These are phyloP conservation scores for Ernsta delagoae DNA, from an alignment of 2,888 invertebrate genomes.

Conservation along the genomic window DNA sequence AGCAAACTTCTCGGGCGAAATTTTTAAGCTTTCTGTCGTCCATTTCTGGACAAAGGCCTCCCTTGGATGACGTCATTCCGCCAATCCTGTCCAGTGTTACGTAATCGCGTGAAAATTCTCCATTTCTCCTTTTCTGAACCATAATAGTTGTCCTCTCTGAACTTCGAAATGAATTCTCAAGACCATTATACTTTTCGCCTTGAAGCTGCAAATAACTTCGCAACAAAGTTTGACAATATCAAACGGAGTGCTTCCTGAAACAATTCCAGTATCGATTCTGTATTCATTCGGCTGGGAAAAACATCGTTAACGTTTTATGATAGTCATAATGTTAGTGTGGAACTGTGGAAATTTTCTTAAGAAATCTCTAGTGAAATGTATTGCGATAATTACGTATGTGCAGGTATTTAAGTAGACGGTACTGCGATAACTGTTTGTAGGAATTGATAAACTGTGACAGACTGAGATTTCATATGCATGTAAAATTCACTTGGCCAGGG, in stretches of 20 bases:
- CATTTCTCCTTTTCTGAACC: too few relatives aligned
- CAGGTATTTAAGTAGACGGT: too few relatives aligned
- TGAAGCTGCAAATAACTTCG: neutral
- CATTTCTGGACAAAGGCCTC: too few relatives aligned
- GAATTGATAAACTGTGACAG: too few relatives aligned
- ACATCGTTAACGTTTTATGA: slow-evolving; percentile 11
- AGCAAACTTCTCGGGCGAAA: too few relatives aligned
- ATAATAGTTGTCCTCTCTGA: neutral
- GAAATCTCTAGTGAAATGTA: neutral
- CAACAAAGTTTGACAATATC: slow-evolving; percentile 1
- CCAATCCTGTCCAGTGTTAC: too few relatives aligned
- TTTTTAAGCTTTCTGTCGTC: too few relatives aligned
- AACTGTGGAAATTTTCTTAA: neutral
- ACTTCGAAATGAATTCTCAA: slow-evolving; percentile 1
- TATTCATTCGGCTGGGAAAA: neutral
- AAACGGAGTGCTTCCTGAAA: slow-evolving; percentile 3
- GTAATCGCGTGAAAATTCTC: too few relatives aligned
- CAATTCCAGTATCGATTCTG: neutral
- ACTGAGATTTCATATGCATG: too few relatives aligned
- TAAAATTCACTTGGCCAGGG: too few relatives aligned
- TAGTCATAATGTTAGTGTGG: slow-evolving; percentile 1
- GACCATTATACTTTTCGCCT: slow-evolving; percentile 1
- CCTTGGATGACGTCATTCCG: too few relatives aligned
- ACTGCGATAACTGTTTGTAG: too few relatives aligned
- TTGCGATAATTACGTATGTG: neutral